These are phyloP conservation scores for Sceliomorpha sp. DNA, from an alignment of 2,888 invertebrate genomes.

Conservation along the genomic window DNA sequence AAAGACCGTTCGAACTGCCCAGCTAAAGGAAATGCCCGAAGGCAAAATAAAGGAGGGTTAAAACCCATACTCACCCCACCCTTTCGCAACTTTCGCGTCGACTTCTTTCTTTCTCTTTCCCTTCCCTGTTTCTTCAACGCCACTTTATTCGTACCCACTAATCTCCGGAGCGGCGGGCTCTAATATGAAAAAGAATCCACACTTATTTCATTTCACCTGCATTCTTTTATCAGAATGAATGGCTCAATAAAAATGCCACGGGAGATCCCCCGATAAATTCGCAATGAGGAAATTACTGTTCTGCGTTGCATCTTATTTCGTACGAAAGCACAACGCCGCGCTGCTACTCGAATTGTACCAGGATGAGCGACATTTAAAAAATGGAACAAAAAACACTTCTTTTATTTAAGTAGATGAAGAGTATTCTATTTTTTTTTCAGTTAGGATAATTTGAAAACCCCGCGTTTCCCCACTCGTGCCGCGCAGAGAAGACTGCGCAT, in stretches of 20 bases:
- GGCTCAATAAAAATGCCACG: constrained; percentile 17
- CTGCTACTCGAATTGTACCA: too few relatives aligned
- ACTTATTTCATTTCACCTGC: constrained; percentile 37
- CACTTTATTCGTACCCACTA: constrained; percentile 27
- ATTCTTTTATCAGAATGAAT: constrained; percentile 14
- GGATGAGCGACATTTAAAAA: too few relatives aligned
- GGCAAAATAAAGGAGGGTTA: constrained; percentile 43
- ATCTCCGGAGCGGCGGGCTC: constrained; percentile 11
- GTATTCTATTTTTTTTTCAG: too few relatives aligned
- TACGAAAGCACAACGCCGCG: not conserved
- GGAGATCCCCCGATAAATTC: constrained; percentile 2
- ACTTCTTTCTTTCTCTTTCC: constrained; percentile 32
- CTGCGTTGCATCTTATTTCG: not conserved
- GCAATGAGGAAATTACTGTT: constrained; percentile 8
- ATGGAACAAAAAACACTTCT: too few relatives aligned
- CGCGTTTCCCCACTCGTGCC: too few relatives aligned
- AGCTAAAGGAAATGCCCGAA: constrained; percentile 24
- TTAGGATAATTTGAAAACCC: too few relatives aligned
- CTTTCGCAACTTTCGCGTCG: constrained; percentile 29
- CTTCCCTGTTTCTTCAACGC: constrained; percentile 5
- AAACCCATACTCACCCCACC: constrained; percentile 32
- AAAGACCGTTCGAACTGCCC: constrained; percentile 41
- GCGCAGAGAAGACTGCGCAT: too few relatives aligned
- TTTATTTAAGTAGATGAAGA: too few relatives aligned
- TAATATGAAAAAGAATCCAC: constrained; percentile 11